Evolutionary conservation across 2,888 invertebrate species (phyloP).

Genomic region (Oithona nana): DNA sequence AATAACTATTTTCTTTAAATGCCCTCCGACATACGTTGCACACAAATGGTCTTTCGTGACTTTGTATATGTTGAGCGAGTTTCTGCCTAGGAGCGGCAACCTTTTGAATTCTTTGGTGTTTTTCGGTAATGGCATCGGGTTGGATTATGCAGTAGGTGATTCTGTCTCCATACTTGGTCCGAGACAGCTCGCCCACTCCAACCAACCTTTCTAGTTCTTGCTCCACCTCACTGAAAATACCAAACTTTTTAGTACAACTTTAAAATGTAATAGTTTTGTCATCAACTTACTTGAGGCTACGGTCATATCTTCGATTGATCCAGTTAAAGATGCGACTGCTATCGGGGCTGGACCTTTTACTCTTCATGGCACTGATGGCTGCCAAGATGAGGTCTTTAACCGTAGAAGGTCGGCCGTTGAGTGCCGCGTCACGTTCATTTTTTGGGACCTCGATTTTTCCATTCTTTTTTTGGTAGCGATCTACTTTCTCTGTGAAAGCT

Average conservation of each 20-base stretch:
- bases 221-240: no score
- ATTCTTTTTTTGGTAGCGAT: no score
- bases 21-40: no score
- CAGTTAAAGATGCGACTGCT: conserved; percentile 61
- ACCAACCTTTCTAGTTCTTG: conserved; percentile 7
- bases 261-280: no score
- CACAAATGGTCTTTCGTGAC: no score
- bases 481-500: no score
- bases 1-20: no score
- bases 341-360: conserved; percentile 64
- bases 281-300: no score
- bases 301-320: conserved; percentile 50
- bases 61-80: no score
- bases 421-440: not conserved
- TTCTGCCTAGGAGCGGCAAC: not conserved
- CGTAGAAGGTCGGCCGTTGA: conserved; percentile 1
- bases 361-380: conserved; percentile 17
- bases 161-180: conserved; percentile 15
- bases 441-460: no score
- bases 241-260: no score
- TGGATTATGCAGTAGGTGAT: conserved; percentile 5
- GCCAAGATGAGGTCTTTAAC: conserved; percentile 10
- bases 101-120: not conserved
- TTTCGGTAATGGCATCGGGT: not conserved
- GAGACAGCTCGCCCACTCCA: conserved; percentile 1